phyloP scores from a whole-genome alignment of 2,888 invertebrate genomes.

The Meiosimyza decipiens region DNA sequence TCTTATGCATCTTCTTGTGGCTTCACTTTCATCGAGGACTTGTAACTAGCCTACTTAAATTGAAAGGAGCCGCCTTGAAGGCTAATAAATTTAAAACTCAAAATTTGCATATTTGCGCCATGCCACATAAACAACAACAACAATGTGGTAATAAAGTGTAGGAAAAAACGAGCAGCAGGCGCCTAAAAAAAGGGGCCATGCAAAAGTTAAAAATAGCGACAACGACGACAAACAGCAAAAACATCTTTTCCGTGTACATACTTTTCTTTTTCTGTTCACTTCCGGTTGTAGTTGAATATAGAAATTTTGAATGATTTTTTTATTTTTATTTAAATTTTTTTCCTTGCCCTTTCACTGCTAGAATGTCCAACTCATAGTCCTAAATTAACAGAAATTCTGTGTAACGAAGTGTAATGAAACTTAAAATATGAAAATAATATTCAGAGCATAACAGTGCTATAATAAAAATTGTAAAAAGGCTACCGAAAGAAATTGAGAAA shows the following conservation, averaged over 20 bases:
- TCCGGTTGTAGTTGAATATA: conserved; percentile 16
- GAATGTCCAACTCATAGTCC: too few relatives aligned
- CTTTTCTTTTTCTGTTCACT: conserved; percentile 1
- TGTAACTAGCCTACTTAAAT: too few relatives aligned
- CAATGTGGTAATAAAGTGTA: conserved; percentile 38
- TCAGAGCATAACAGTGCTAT: too few relatives aligned
- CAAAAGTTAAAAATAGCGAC: not conserved
- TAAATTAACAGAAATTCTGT: too few relatives aligned
- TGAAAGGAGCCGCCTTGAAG: too few relatives aligned
- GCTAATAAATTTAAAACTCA: conserved; percentile 32
- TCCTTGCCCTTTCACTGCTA: not conserved
- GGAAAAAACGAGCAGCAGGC: not conserved
- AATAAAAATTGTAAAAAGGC: too few relatives aligned
- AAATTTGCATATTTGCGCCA: conserved; percentile 55
- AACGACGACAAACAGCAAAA: not conserved
- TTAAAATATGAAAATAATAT: too few relatives aligned
- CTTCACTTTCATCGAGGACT: not conserved
- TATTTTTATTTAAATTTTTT: not conserved
- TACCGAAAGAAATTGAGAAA: too few relatives aligned
- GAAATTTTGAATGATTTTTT: too few relatives aligned
- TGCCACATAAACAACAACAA: conserved; percentile 54
- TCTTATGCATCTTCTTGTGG: not conserved
- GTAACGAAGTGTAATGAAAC: too few relatives aligned
- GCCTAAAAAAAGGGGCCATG: not conserved
- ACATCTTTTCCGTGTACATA: conserved; percentile 21